These are phyloP conservation scores for Atrina japonica DNA, from an alignment of 2,888 invertebrate genomes.

Conservation along the genomic window DNA sequence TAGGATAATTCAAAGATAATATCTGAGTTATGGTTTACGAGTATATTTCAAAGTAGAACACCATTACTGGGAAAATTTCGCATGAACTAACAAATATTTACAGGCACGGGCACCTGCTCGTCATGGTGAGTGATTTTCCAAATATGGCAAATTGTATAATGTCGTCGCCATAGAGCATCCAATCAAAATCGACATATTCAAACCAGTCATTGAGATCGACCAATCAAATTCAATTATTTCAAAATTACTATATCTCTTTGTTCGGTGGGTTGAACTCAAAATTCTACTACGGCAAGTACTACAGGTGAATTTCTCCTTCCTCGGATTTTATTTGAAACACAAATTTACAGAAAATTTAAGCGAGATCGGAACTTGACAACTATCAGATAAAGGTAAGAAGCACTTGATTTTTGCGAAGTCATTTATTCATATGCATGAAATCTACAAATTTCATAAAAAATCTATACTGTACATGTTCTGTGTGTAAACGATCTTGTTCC, in stretches of 20 bases:
- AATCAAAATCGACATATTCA: conserved; percentile 58
- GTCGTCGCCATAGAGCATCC: conserved; percentile 57
- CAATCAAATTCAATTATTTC: conserved; percentile 65
- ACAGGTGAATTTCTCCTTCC: conserved; percentile 52
- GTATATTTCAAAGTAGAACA: too few relatives aligned
- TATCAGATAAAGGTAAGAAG: too few relatives aligned
- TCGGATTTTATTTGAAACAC: conserved; percentile 14
- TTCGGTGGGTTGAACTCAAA: conserved; percentile 61
- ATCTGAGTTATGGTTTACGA: too few relatives aligned
- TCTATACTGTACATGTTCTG: too few relatives aligned
- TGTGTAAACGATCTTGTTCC: too few relatives aligned
- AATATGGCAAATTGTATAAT: conserved; percentile 61
- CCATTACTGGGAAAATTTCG: not conserved
- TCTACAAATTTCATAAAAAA: too few relatives aligned
- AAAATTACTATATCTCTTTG: conserved; percentile 69
- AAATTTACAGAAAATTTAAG: too few relatives aligned
- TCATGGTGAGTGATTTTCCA: conserved; percentile 52
- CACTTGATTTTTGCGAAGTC: too few relatives aligned
- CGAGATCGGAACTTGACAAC: too few relatives aligned
- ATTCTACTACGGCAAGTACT: conserved; percentile 64
- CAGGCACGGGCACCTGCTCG: conserved; percentile 43
- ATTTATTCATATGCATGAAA: too few relatives aligned
- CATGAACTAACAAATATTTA: conserved; percentile 25
- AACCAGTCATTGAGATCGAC: conserved; percentile 41
- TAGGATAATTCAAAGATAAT: too few relatives aligned